Evolutionary conservation across 2,113 vertebrate species (phyloP).

Genomic region (Phyllostomus hastatus): DNA sequence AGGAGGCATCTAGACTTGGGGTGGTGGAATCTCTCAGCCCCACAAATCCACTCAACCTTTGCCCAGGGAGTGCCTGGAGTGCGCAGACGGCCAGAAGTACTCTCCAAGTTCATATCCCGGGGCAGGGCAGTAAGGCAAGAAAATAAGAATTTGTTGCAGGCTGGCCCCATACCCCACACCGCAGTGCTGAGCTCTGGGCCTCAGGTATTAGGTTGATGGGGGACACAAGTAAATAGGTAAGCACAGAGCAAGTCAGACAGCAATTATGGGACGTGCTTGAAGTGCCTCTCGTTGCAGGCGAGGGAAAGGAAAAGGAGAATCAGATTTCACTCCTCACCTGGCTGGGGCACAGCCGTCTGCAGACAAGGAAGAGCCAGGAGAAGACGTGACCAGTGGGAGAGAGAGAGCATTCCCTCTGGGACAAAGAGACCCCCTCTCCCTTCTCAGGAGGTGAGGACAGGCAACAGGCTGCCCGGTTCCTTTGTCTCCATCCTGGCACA

Average conservation of each 20-base stretch:
- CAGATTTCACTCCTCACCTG: neutral
- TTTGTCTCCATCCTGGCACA: neutral
- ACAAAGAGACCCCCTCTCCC: neutral
- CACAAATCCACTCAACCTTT: neutral
- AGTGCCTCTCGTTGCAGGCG: too few species aligned
- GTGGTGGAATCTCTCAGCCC: neutral
- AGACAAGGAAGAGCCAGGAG: neutral
- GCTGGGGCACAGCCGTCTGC: neutral
- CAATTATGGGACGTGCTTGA: neutral
- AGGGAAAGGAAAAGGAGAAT: neutral
- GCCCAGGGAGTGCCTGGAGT: neutral
- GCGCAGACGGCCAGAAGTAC: neutral
- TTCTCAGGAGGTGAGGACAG: neutral
- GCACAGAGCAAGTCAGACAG: neutral
- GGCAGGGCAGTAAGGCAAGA: neutral
- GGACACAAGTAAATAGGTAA: neutral
- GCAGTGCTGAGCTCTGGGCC: neutral
- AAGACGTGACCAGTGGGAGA: neutral
- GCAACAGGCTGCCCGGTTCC: neutral
- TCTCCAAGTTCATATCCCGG: neutral
- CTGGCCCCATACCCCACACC: neutral
- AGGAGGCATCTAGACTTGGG: neutral
- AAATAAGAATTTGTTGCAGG: neutral
- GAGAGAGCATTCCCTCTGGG: neutral
- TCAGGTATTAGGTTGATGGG: neutral